These are phyloP conservation scores for Megaceryle maxima DNA, from an alignment of 2,113 vertebrate species.

Conservation along the genomic window DNA sequence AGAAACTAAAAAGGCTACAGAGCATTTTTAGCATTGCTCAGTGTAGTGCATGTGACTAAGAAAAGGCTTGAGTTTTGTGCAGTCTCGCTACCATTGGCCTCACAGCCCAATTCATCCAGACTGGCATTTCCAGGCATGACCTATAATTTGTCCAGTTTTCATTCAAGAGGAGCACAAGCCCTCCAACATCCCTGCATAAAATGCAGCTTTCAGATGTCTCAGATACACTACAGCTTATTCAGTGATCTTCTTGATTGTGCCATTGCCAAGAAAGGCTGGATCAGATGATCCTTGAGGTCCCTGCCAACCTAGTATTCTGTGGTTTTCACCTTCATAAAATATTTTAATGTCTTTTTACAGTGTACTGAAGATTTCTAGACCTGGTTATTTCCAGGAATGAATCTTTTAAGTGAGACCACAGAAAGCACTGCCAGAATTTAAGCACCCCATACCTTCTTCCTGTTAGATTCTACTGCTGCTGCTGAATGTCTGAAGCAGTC, in stretches of 20 bases:
- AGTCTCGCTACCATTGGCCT: fast-evolving
- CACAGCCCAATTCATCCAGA: background rate
- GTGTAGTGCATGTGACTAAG: background rate
- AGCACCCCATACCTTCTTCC: background rate
- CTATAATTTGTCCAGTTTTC: background rate
- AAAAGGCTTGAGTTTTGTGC: background rate
- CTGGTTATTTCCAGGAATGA: background rate
- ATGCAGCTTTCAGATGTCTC: background rate
- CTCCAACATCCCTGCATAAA: background rate
- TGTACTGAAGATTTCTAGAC: background rate
- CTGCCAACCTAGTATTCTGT: background rate
- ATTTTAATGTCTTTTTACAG: background rate
- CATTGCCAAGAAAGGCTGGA: background rate
- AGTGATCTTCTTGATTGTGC: background rate
- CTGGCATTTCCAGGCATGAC: background rate
- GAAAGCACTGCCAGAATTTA: background rate
- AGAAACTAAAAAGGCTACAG: background rate
- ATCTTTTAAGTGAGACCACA: background rate
- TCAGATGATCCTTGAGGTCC: background rate
- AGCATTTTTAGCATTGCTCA: background rate
- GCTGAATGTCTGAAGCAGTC: background rate
- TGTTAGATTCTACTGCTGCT: background rate
- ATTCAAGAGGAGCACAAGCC: background rate
- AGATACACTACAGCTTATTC: background rate
- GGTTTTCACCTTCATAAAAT: background rate